Percentiles rank a stretch among this genome's conserved stretches.
Conservation (phyloP, 2,888 invertebrate genomes). For the Chesias legatella region DNA sequence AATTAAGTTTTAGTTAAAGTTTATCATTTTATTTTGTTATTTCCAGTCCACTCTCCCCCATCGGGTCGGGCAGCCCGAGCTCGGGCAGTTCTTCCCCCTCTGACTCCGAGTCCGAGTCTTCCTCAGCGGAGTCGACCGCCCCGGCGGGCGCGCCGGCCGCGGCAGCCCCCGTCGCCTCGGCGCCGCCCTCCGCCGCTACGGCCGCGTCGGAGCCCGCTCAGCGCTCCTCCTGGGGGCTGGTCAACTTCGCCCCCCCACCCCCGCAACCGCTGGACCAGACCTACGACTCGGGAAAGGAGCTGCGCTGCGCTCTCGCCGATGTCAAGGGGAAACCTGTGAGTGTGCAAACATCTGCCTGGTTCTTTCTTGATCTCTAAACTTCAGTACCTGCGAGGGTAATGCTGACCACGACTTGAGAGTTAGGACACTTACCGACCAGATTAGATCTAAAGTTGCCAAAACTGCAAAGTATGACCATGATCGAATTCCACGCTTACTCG, state of each 20-base stretch:
- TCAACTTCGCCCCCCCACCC: slow-evolving; percentile 66
- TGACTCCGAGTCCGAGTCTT: slow-evolving; percentile 66
- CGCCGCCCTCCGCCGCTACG: slow-evolving; percentile 36
- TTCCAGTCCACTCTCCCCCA: slow-evolving; percentile 66
- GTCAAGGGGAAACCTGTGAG: slow-evolving; percentile 72
- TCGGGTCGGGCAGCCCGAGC: slow-evolving; percentile 71
- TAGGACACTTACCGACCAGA: too few species aligned
- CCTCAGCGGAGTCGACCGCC: slow-evolving; percentile 82
- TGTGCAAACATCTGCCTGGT: too few species aligned
- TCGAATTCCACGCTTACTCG: too few species aligned
- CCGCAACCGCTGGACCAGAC: slow-evolving; percentile 60
- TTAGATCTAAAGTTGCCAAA: too few species aligned
- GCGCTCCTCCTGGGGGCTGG: slow-evolving; percentile 72
- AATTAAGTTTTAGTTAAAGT: too few species aligned
- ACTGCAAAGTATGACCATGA: too few species aligned
- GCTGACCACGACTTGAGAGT: too few species aligned
- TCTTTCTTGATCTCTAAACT: too few species aligned
- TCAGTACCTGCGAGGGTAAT: too few species aligned
- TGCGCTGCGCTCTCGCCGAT: slow-evolving; percentile 79
- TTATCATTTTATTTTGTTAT: neutral
- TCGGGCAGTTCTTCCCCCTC: slow-evolving; percentile 67
- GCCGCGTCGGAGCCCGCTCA: slow-evolving; percentile 51
- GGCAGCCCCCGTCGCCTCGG: slow-evolving; percentile 43
- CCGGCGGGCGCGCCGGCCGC: slow-evolving; percentile 77
- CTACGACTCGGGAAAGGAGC: slow-evolving; percentile 77